Base-by-base conservation (phyloP, 2,888 invertebrate genomes). In the Dorcus parallelipipedus region DNA sequence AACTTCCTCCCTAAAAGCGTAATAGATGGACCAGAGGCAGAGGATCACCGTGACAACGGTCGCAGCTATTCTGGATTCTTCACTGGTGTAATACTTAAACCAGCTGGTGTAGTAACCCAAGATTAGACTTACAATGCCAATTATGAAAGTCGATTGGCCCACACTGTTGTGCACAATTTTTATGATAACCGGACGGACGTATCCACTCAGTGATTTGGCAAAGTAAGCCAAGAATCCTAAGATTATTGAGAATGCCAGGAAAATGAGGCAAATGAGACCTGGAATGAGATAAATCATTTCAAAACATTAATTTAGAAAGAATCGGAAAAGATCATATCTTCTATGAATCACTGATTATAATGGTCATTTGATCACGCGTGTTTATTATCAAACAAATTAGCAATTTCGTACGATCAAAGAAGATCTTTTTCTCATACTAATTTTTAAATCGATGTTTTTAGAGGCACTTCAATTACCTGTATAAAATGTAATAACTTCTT, bases 81-180 rank as follows among this genome's bases (percentile, higher is more conserved):
- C 63, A 3, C 63, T 63, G 4, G 71, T 70, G 47, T 69, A 71
- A 64, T 52, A 71, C 7, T 60, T 53, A 61, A 76, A 75, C 70
- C 72, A 75, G 38, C 67, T 54, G 3, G 74, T 75, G 57, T 71
- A 73, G 53, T 62, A 75, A 5, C 69, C 74, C 52, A 63, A 71
- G 61, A 70, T 71, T 3, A 76, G 64, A 60, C 74, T 72, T 3
- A 69, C 60, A 20, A 77, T 68, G 6, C 75, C 75, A 5, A 76
- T 67, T 9, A 69, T 64, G 51, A 72, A 76, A 33, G 72, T 71
- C n/a, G 70, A 42, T 6, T 75, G 63, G 8, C 76, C 77, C 9
- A 73, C 33, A 42, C 69, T 49, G 57, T 77, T 76, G 62, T 77
- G 77, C 2, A 67, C 52, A 5, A 74, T 62, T 65, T 76, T 75